Evolutionary conservation across 2,888 invertebrate species (phyloP), one percentile per base, ranked within the genome.

Genomic region (Pachymerium ferrugineum): DNA sequence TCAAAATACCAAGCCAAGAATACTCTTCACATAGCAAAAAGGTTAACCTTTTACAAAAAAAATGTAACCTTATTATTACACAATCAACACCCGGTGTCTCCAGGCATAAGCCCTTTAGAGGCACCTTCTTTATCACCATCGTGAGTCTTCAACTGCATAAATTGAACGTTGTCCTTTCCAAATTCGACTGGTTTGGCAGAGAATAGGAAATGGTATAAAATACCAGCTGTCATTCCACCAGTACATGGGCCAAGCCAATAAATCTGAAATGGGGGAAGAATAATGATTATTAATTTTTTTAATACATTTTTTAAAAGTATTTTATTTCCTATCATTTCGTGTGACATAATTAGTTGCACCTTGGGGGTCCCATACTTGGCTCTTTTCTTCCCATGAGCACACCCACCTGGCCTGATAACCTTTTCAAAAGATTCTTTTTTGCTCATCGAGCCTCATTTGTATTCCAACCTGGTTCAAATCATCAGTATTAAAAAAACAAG

Each of bases 171-270:
- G 8, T 72, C 72, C 28, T 72, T 72, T 5, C 31, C 72, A 10
- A 47, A 28, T 10, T 72, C 69, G 19, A 47, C 30, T 22, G 38
- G 31, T 14, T 73, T 75, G 5, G 74, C 74, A 33, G 62, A 31
- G 47, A 75, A 76, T 35, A 73, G 68, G n/a, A 47, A 47, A 3
- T 75, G 70, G 71, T 76, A 76, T 8, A 76, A 68, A 54, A 74
- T 72, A 14, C 74, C 76, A 35, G 76, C 76, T 47, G 76, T 71
- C 68, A 76, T 75, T 38, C 76, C 76, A 31, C 76, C 76, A 31
- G 74, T 16, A 28, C 68, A 70, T 71, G 76, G 76, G 22, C 76
- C 76, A 4, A 76, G 33, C 76, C 76, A 76, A 33, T 76, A 76
- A 33, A 76, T 72, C 76, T 76, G 68, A 12, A 14, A 14, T 14